Evolutionary conservation across 2,888 invertebrate genomes (phyloP).

Genomic region (Crocallis elinguaria): DNA sequence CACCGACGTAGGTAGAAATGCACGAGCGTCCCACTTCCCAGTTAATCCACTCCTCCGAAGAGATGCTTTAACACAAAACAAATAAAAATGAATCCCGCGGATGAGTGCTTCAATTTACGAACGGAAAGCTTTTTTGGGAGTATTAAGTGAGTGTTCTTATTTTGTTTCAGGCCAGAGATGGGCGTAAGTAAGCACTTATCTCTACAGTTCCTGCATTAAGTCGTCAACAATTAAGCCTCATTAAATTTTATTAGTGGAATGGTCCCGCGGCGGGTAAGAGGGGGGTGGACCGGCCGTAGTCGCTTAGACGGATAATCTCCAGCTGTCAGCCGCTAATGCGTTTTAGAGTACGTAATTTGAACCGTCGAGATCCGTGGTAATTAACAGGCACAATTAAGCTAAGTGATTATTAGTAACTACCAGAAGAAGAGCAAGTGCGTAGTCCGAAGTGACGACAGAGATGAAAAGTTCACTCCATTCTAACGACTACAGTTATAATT

Average conservation of each 20-base stretch:
- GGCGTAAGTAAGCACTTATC: conserved; percentile 71
- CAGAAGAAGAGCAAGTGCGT: conserved; percentile 59
- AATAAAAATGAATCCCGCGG: conserved; percentile 30
- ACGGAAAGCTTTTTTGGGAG: conserved; percentile 46
- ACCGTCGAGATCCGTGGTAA: conserved; percentile 82
- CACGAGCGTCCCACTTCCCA: conserved; percentile 22
- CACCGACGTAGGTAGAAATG: conserved; percentile 10
- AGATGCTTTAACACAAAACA: conserved; percentile 32
- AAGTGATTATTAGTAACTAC: conserved; percentile 81
- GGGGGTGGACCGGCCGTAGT: conserved; percentile 62
- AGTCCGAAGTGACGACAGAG: conserved; percentile 32
- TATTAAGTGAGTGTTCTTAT: conserved; percentile 48
- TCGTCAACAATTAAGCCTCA: conserved; percentile 83
- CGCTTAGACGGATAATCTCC: conserved; percentile 84
- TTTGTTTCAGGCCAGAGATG: conserved; percentile 66
- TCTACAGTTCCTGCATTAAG: conserved; percentile 80
- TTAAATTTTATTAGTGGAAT: conserved; percentile 81
- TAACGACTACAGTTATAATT: conserved; percentile 1
- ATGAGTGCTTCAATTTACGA: conserved; percentile 38
- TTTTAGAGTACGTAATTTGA: conserved; percentile 86
- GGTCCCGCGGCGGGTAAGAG: conserved; percentile 64
- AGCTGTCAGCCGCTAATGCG: conserved; percentile 84
- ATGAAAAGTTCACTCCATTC: not conserved
- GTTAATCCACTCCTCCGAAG: conserved; percentile 27
- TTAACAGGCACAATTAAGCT: conserved; percentile 83